Conservation (phyloP, 1,140 invertebrate species). For the Brachionus manjavacas region DNA sequence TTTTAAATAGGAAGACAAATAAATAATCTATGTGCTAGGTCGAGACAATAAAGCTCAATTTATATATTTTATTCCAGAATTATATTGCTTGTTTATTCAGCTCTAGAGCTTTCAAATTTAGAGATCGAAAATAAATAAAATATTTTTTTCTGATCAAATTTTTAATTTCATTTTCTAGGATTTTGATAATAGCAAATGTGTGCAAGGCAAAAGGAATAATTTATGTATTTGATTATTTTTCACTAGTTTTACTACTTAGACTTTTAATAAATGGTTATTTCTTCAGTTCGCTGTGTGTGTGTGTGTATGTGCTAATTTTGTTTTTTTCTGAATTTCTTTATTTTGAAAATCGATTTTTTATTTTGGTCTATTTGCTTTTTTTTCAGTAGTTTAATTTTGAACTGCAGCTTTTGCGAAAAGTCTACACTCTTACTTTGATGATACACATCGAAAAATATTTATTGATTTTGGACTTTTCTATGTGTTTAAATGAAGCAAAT, state of each 20-base stretch:
- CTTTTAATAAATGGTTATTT: conserved; percentile 11
- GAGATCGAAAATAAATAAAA: neutral
- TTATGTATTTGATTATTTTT: conserved; percentile 27
- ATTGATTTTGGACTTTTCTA: too few species aligned
- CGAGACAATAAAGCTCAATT: neutral
- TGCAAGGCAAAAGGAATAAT: conserved; percentile 11
- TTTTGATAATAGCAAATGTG: neutral
- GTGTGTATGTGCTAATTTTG: neutral
- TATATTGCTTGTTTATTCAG: neutral
- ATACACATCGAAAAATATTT: too few species aligned
- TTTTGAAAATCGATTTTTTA: conserved; percentile 3
- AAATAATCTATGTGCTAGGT: too few species aligned
- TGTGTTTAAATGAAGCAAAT: too few species aligned
- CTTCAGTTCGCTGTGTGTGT: neutral
- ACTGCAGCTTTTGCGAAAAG: neutral
- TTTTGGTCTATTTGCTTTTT: neutral
- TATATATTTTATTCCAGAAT: neutral
- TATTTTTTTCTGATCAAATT: neutral
- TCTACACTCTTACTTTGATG: neutral
- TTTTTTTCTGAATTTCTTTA: neutral
- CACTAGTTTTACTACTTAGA: neutral
- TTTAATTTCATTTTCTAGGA: neutral
- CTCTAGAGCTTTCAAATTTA: neutral
- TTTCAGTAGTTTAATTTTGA: neutral
- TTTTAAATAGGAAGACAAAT: too few species aligned